Base-by-base conservation (phyloP, 2,888 invertebrate species). In the Gymnocheta viridis region DNA sequence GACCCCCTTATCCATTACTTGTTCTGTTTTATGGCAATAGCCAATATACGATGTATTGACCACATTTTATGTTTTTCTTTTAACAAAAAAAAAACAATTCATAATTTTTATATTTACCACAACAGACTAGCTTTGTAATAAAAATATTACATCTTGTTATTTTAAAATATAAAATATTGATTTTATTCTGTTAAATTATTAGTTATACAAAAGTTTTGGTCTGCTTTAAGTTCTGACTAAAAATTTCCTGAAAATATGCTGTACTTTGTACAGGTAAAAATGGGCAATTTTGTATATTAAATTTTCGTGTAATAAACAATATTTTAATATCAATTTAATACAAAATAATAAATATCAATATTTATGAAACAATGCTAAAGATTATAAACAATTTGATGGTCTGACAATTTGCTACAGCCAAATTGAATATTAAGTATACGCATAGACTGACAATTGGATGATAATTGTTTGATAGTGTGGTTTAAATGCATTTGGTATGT, bases 21-120 rank as follows among this genome's bases (percentile, higher is more conserved):
- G 73, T 80, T 56, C 27, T 72, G 72, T 47, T 82, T 78, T 85
- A 85, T 78, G 73, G 77, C 79, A 72, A 69, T 79, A 77, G 58
- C 83, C 85, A 83, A 82, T 84, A 74, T 82, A 41, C 24, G 44
- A 24, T 14, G 47, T 82, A 85, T 85, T 85, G 85, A 85, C 86
- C 85, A 73, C 85, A 85, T 80, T 86, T 86, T 85, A 86, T 85
- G 54, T 77, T 17, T 32, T 56, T 32, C 69, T 72, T 19, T 47
- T 1, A 27, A 70, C 70, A 82, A 83, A 72, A 27, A 76, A 76
- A 12, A 60, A 82, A 41, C 32, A 60, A 69, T 69, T 67, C 44
- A 62, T 66, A 56, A 67, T 7, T 82, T 60, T 69, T 12, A 60
- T 22, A 70, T 62, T 24, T 44, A 82, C 82, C 82, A 41, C 82